Evolutionary conservation across 2,888 invertebrate species (phyloP).

Genomic region (Aelia acuminata): DNA sequence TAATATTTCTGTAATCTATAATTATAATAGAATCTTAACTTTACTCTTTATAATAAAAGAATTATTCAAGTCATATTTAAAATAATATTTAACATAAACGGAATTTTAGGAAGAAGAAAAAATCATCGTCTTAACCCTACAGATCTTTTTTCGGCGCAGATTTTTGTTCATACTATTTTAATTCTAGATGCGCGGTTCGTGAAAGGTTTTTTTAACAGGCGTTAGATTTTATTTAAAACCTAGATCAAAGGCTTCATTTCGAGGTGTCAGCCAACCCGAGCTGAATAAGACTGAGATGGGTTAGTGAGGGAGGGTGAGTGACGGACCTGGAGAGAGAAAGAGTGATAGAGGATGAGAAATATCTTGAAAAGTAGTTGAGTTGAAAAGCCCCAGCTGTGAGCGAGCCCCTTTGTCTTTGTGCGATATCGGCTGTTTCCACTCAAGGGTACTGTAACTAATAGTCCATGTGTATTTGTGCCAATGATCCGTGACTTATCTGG

Average conservation of each 20-base stretch:
- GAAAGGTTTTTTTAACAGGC: no score
- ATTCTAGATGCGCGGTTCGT: no score
- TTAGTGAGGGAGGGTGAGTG: neutral
- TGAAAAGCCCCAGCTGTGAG: neutral
- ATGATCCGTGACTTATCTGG: constrained; percentile 23
- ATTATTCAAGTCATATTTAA: no score
- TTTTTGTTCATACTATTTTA: no score
- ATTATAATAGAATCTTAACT: no score
- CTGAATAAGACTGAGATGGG: neutral
- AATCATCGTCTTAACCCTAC: no score
- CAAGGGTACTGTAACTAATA: neutral
- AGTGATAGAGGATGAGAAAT: neutral
- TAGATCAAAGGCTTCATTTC: neutral
- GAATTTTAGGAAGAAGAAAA: no score
- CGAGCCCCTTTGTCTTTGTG: neutral
- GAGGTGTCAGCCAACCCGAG: neutral
- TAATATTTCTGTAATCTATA: no score
- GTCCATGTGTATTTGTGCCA: constrained; percentile 20
- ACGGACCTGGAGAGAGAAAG: neutral
- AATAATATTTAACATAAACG: no score
- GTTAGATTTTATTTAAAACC: no score
- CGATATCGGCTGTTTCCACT: neutral
- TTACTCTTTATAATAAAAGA: no score
- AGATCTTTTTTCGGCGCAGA: no score
- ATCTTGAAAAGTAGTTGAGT: neutral